Percentiles rank a stretch among this genome's conserved stretches.
phyloP scores from a whole-genome alignment of 2,797 vertebrate species.

The Corythornis leucogaster region DNA sequence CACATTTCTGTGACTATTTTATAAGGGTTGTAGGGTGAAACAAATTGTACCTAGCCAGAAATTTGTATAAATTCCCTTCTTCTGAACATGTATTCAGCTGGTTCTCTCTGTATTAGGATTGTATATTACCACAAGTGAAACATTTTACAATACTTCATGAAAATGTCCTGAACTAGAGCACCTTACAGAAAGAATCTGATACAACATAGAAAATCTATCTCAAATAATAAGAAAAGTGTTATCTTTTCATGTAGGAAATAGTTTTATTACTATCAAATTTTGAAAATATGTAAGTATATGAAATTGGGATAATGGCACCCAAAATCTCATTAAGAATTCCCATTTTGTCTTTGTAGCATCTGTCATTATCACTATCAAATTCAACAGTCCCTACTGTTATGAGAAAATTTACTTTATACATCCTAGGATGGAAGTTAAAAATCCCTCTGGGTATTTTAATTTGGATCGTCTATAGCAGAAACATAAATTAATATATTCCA shows the following conservation, averaged over 20 bases:
- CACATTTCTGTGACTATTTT: neutral
- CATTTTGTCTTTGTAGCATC: slow-evolving; percentile 44
- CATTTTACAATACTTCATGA: neutral
- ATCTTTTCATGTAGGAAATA: neutral
- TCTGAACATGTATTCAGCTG: neutral
- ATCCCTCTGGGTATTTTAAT: slow-evolving; percentile 46
- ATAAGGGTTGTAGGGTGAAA: neutral
- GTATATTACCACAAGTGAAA: neutral
- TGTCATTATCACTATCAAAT: slow-evolving; percentile 58
- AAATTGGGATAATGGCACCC: neutral
- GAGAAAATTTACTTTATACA: neutral
- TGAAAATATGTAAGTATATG: neutral
- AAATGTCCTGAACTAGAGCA: neutral
- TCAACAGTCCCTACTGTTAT: neutral
- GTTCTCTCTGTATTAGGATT: neutral
- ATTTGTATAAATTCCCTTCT: neutral
- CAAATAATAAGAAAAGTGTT: neutral
- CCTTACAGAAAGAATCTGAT: neutral
- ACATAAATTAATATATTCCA: slow-evolving; percentile 11
- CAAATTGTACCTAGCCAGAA: neutral
- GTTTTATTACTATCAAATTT: neutral
- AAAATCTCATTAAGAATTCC: slow-evolving; percentile 43
- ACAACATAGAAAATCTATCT: neutral
- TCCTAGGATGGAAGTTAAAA: slow-evolving; percentile 49
- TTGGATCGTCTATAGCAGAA: slow-evolving; percentile 38